phyloP scores from a whole-genome alignment of 2,888 invertebrate genomes.

The Amblyteles armatorius region DNA sequence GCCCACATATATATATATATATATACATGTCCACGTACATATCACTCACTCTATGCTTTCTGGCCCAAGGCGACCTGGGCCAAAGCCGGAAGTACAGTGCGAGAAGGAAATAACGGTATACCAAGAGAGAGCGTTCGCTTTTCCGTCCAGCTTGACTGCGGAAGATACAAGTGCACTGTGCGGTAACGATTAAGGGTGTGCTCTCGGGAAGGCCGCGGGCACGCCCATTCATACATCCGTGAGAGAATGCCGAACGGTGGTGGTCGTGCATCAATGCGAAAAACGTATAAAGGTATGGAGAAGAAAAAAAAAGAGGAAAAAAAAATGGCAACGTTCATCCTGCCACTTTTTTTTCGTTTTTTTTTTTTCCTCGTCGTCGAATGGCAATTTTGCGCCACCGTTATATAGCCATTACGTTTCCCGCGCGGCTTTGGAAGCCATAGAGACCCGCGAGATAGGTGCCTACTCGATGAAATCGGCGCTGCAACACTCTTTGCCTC shows the following conservation, averaged over 20 bases:
- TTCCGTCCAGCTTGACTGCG: constrained; percentile 33
- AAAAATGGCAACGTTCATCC: constrained; percentile 28
- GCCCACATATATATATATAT: no score
- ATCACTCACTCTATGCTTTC: neutral
- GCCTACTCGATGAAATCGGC: constrained; percentile 60
- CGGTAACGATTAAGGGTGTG: constrained; percentile 58
- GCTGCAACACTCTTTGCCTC: constrained; percentile 53
- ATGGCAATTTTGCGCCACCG: constrained; percentile 60
- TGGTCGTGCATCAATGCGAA: constrained; percentile 51
- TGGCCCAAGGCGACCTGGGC: constrained; percentile 23
- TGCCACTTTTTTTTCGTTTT: constrained; percentile 26
- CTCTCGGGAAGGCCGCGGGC: constrained; percentile 11
- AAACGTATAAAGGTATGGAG: constrained; percentile 18
- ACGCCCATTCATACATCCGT: neutral
- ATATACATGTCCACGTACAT: no score
- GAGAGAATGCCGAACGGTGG: constrained; percentile 28
- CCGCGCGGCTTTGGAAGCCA: constrained; percentile 21
- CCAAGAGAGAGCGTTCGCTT: constrained; percentile 22
- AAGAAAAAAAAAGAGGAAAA: constrained; percentile 49
- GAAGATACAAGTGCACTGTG: constrained; percentile 57
- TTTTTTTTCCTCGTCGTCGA: constrained; percentile 50
- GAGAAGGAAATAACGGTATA: constrained; percentile 49
- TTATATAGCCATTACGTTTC: constrained; percentile 40
- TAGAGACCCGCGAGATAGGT: neutral
- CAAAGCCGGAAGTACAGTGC: constrained; percentile 75